A percentile compares a stretch with the other conserved stretches of the same genome.
These are phyloP conservation scores for Drosophila rhopaloa DNA, from an alignment of 1,140 invertebrate species.

Conservation along the genomic window DNA sequence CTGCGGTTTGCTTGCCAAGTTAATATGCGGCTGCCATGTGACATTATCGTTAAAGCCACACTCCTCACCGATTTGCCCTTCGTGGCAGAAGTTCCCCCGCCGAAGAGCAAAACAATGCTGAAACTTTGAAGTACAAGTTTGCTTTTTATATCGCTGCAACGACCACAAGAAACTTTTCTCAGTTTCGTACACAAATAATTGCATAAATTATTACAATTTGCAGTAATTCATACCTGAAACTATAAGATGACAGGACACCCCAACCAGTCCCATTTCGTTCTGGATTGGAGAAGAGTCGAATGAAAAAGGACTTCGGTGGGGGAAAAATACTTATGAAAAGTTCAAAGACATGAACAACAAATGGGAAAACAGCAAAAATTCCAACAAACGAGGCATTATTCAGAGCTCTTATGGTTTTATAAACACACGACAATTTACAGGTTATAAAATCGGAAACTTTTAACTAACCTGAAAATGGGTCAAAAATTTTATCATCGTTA, in stretches of 20 bases:
- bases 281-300: background rate
- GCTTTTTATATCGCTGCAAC: conserved; percentile 39
- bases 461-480: too few species aligned
- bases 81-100: background rate
- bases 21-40: conserved; percentile 69
- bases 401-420: conserved; percentile 12
- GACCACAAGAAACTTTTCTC: conserved; percentile 33
- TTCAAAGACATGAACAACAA: conserved; percentile 2
- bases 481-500: too few species aligned
- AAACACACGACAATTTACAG: background rate
- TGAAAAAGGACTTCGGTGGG: background rate
- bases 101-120: conserved; percentile 24
- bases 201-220: conserved; percentile 49
- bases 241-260: conserved; percentile 29
- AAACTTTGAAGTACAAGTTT: conserved; percentile 43
- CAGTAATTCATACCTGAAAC: conserved; percentile 47
- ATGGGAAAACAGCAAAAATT: conserved; percentile 11
- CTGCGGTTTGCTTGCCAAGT: conserved; percentile 44
- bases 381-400: conserved; percentile 17
- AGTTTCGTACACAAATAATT: conserved; percentile 44
- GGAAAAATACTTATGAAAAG: background rate
- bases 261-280: background rate
- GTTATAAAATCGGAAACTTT: too few species aligned
- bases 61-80: background rate
- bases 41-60: conserved; percentile 54